Conservation (phyloP, 2,797 vertebrate genomes). For the Distichodus sexfasciatus region DNA sequence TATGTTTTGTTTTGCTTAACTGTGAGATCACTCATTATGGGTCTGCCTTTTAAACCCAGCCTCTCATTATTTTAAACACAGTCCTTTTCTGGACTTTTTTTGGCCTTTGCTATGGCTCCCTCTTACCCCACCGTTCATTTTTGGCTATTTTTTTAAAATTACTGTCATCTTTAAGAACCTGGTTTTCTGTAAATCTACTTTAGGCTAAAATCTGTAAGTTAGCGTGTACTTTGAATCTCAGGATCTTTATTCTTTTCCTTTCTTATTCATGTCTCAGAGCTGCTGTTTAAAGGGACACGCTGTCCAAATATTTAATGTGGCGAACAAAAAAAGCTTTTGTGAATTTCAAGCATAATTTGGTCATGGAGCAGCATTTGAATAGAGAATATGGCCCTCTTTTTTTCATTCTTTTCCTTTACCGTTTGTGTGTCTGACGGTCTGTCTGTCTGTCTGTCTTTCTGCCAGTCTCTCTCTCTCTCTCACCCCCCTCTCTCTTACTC, state of each 20-base stretch:
- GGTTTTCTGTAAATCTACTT: too few species aligned
- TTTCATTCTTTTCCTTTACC: slow-evolving; percentile 15
- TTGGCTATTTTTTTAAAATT: neutral
- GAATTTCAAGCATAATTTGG: too few species aligned
- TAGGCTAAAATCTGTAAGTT: neutral
- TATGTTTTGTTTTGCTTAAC: neutral
- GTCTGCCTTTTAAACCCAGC: neutral
- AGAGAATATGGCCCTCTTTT: slow-evolving; percentile 1
- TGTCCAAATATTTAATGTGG: too few species aligned
- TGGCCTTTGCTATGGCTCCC: too few species aligned
- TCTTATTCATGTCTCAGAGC: neutral
- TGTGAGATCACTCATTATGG: neutral
- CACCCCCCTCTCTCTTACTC: slow-evolving; percentile 27
- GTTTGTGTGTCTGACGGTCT: too few species aligned
- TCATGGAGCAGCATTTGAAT: slow-evolving; percentile 13
- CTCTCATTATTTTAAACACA: neutral
- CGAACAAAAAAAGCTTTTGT: too few species aligned
- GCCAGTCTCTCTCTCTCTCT: slow-evolving; percentile 2
- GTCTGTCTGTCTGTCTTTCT: slow-evolving; percentile 35
- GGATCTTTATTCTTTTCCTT: neutral
- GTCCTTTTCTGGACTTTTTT: too few species aligned
- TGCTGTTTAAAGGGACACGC: neutral
- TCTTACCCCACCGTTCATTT: too few species aligned
- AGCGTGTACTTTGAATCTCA: neutral
- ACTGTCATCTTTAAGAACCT: too few species aligned